A percentile compares a stretch with the other conserved stretches of the same genome.
Evolutionary conservation across 2,888 invertebrate genomes (phyloP).

Genomic region (Leucania comma): DNA sequence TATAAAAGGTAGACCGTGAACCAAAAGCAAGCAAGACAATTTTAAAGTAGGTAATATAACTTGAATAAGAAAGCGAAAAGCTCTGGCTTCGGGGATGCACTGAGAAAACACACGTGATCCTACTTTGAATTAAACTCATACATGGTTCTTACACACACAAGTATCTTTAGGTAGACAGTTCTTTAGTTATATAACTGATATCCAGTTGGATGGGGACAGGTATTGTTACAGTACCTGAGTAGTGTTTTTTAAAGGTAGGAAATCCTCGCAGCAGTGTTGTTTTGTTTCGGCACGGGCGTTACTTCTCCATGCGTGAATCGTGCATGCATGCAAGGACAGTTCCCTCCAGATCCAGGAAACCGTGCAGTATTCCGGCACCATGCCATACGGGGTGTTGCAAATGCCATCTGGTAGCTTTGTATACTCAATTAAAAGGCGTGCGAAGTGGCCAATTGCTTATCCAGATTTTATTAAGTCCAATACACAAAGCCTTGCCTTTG

Average conservation of each 20-base stretch:
- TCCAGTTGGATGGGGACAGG: constrained; percentile 13
- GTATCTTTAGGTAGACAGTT: not conserved
- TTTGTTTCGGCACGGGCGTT: too few relatives aligned
- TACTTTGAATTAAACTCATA: constrained; percentile 60
- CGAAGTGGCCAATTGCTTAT: too few relatives aligned
- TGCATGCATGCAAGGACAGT: too few relatives aligned
- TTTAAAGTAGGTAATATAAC: constrained; percentile 46
- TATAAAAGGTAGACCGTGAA: not conserved
- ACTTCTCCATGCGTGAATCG: too few relatives aligned
- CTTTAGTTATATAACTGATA: constrained; percentile 1
- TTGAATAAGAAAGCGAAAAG: constrained; percentile 43
- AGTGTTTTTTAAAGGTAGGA: not conserved
- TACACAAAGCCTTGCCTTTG: too few relatives aligned
- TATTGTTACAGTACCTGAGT: constrained; percentile 10
- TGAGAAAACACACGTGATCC: constrained; percentile 53
- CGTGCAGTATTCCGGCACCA: too few relatives aligned
- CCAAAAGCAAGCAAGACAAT: constrained; percentile 32
- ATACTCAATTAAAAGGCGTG: too few relatives aligned
- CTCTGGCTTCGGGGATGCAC: constrained; percentile 36
- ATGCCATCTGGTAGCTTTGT: too few relatives aligned
- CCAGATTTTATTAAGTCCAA: too few relatives aligned
- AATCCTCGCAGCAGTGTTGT: too few relatives aligned
- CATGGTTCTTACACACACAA: constrained; percentile 10
- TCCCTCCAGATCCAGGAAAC: too few relatives aligned
- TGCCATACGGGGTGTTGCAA: too few relatives aligned